Conservation (phyloP, 2,113 vertebrate genomes). For the Campylorhamphus procurvoides region DNA sequence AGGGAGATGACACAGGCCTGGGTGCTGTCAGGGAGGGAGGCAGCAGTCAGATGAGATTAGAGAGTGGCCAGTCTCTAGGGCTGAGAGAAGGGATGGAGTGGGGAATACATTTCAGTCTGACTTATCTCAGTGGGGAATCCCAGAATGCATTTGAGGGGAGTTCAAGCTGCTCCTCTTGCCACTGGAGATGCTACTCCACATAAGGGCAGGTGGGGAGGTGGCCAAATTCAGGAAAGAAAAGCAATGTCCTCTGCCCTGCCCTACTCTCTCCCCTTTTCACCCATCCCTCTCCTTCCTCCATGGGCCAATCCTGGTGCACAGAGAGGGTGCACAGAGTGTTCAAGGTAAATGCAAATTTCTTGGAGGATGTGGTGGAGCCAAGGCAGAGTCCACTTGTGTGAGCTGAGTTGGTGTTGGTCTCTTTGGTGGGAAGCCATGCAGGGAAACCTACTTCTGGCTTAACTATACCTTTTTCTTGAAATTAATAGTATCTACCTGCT, state of each 20-base stretch:
- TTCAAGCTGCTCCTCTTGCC: fast-evolving
- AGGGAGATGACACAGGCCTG: background rate
- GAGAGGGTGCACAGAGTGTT: fast-evolving
- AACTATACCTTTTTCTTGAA: background rate
- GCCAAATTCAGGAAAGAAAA: background rate
- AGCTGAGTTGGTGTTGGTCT: background rate
- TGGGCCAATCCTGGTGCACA: background rate
- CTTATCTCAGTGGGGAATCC: background rate
- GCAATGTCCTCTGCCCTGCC: background rate
- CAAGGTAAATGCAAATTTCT: background rate
- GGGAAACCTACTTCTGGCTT: background rate
- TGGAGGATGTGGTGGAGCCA: background rate
- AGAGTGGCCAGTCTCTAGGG: background rate
- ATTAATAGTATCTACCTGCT: background rate
- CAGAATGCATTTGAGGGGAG: background rate
- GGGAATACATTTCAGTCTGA: background rate
- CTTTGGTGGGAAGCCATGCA: background rate
- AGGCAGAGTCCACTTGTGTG: background rate
- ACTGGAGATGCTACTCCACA: background rate
- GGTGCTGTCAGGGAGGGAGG: background rate
- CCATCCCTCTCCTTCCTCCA: background rate
- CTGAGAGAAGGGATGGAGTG: background rate
- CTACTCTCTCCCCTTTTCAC: background rate
- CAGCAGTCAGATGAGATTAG: background rate
- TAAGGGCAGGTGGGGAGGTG: background rate